Evolutionary conservation across 2,113 vertebrate genomes (phyloP), one percentile per base, ranked within the genome.

Genomic region (Myotis yumanensis): DNA sequence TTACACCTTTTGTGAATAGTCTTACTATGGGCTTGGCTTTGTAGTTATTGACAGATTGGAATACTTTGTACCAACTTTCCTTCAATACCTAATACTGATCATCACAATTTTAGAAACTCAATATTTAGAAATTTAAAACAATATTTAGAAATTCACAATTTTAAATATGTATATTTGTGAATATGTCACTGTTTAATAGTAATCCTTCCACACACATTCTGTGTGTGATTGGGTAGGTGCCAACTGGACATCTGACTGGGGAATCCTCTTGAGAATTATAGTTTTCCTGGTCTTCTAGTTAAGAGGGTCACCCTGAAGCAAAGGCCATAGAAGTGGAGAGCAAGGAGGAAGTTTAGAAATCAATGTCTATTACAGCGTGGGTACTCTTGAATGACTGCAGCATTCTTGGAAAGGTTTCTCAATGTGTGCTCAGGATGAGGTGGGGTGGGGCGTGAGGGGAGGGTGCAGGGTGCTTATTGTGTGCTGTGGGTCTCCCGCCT

Each of bases 81-180:
- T 80, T 72, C 20, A 89, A 16, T 64, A 28, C 9, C 3, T 91
- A 18, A 11, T 48, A 77, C 77, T 90, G 83, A 43, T 6, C 30
- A 25, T 75, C 35, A 93, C 25, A 59, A 23, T 77, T 73, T 91
- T 71, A 84, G 75, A 77, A 77, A 77, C 17, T 20, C 46, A 77
- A 20, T 51, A 51, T 77, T 77, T 51, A 51, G 12, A 28, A 46
- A 73, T 73, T 73, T 46, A 46, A 40, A 73, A 72, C 37, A 43
- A 30, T 28, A 46, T 73, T 40, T 22, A 84, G 35, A 37, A 35
- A 87, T 80, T 90, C 40, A 91, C 20, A 66, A 23, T 77, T 73
- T 91, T 64, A 81, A 94, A 71, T 54, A 22, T 64, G 89, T 87
- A 22, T 57, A 90, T 93, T 72, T 85, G 37, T 79, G 17, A 82